A percentile compares a stretch with the other conserved stretches of the same genome.
phyloP scores from a whole-genome alignment of 2,797 vertebrate species.

The Enteromius radiatus region DNA sequence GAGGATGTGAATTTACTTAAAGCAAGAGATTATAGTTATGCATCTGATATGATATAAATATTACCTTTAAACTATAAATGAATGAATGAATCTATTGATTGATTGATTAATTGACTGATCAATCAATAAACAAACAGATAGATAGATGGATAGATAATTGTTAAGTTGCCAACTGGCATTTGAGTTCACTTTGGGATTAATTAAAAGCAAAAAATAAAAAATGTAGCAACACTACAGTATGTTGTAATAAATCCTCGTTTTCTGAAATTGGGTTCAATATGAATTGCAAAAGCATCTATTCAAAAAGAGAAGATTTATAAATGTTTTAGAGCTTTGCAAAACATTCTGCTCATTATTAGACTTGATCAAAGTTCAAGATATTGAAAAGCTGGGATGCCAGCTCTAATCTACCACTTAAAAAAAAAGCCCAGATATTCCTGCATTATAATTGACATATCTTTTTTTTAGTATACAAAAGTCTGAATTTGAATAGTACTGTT shows the following conservation, averaged over 20 bases:
- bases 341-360: background rate
- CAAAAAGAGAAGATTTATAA: background rate
- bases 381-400: background rate
- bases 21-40: background rate
- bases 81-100: too few relatives aligned
- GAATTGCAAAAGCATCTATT: background rate
- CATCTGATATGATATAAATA: background rate
- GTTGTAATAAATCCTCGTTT: background rate
- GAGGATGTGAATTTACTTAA: background rate
- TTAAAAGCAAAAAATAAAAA: background rate
- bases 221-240: background rate
- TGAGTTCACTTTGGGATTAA: background rate
- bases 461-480: background rate
- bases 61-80: background rate
- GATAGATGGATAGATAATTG: background rate
- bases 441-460: background rate
- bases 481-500: background rate
- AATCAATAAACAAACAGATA: too few relatives aligned
- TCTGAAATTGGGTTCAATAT: background rate
- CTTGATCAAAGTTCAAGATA: background rate
- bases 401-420: conserved; percentile 1
- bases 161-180: background rate
- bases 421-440: background rate
- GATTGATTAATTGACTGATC: too few relatives aligned
- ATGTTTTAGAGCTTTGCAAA: background rate